phyloP scores from a whole-genome alignment of 2,113 vertebrate species.

The Austrofundulus limnaeus region DNA sequence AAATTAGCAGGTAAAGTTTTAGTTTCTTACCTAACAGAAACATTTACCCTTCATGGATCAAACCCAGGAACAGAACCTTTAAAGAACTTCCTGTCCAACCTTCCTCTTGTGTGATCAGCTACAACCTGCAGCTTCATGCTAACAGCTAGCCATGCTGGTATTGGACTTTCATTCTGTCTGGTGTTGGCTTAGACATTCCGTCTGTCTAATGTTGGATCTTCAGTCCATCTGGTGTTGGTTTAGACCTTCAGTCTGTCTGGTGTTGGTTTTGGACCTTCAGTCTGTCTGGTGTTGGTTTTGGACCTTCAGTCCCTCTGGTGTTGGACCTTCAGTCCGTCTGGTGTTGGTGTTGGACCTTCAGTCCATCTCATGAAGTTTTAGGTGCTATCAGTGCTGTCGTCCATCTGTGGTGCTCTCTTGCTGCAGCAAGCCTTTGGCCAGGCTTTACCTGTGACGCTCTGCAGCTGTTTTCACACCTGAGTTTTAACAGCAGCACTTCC shows the following conservation, averaged over 20 bases:
- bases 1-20: neutral
- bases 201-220: too few relatives aligned
- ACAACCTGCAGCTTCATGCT: too few relatives aligned
- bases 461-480: constrained; percentile 4
- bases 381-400: constrained; percentile 24
- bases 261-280: too few relatives aligned
- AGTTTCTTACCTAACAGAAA: neutral
- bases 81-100: neutral
- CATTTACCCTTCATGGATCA: too few relatives aligned
- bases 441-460: neutral
- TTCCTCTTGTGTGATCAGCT: neutral
- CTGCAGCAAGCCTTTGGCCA: constrained; percentile 13
- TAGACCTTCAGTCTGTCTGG: too few relatives aligned
- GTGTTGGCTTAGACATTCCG: too few relatives aligned
- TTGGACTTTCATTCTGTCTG: too few relatives aligned
- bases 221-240: too few relatives aligned
- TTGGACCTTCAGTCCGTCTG: too few relatives aligned
- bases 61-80: neutral
- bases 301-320: too few relatives aligned
- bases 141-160: neutral
- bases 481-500: constrained; percentile 2
- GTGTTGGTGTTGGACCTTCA: too few relatives aligned
- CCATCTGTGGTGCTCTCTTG: constrained; percentile 31
- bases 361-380: neutral
- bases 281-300: too few relatives aligned